Base-by-base conservation (phyloP, 2,797 vertebrate species). In the Myotis pilosus region DNA sequence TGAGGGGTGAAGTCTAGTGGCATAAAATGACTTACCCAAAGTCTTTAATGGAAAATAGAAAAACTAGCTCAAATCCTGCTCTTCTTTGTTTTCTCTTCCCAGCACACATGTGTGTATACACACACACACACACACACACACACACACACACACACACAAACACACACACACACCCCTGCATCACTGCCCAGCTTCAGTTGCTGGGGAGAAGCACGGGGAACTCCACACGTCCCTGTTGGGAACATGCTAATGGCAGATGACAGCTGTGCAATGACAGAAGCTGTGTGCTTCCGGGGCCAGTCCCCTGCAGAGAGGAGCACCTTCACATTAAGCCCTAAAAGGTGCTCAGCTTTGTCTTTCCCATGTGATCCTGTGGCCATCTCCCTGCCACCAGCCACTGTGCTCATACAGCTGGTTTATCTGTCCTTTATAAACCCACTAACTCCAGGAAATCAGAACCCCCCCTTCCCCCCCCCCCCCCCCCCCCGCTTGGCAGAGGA, bases 241-340 rank as follows among this genome's bases (percentile, higher is more conserved):
- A 85, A 92, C 72, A 71, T 49, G 12, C 69, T 89, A 82, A 96
- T 68, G 0, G 3, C 82, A 79, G 84, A 60, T 96, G 95, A 92
- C 89, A 97, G 79, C 95, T 94, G 95, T 89, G 85, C 76, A 30
- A 22, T 87, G 93, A 76, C 89, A 96, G 96, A 89, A 96, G 82
- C 90, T 85, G 51, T 91, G 33, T 89, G 82, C 95, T 95, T 72
- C 4, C 0, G 30, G n/a, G 78, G 20, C 75, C 69, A 76, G 51
- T 10, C 68, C 41, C 88, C 80, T 78, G 28, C 87, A 90, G 89
- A 81, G 80, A 92, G 16, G 36, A 71, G 28, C 51, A 62, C 10
- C 60, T 96, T 94, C 84, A 44, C 5, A 2, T 55, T 36, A 9
- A 95, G 66, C 33, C 72, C 81, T 81, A 62, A 87, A 87, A 97